Conservation (phyloP, 2,113 vertebrate genomes). For the Ia io region DNA sequence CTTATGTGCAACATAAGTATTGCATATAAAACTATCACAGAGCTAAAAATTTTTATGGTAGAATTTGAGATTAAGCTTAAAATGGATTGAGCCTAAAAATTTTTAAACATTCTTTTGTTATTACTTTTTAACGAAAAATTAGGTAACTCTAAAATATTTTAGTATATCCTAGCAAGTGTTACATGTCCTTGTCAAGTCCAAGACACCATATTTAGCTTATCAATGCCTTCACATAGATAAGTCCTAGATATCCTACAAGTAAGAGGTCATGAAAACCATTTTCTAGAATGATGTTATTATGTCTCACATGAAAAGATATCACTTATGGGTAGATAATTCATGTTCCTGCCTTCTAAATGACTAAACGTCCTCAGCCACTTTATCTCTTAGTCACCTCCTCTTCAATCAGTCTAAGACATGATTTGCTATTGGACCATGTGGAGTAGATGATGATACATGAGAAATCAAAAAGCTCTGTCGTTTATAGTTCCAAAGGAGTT, state of each 20-base stretch:
- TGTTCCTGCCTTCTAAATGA: not conserved
- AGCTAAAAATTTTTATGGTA: not conserved
- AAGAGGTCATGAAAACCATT: constrained; percentile 40
- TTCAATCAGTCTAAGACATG: not conserved
- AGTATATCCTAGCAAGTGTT: not conserved
- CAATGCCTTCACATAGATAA: constrained; percentile 26
- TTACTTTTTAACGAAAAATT: constrained; percentile 9
- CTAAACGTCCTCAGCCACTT: not conserved
- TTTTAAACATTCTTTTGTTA: not conserved
- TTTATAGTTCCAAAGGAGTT: not conserved
- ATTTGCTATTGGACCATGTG: not conserved
- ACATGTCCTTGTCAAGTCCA: not conserved
- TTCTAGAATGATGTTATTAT: constrained; percentile 42
- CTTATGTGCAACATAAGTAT: not conserved
- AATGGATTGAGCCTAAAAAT: not conserved
- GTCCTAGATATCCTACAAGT: not conserved
- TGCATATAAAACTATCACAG: not conserved
- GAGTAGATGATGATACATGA: not conserved
- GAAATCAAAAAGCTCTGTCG: not conserved
- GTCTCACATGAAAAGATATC: constrained; percentile 12
- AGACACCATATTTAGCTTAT: not conserved
- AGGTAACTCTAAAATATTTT: constrained; percentile 21
- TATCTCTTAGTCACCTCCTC: not conserved
- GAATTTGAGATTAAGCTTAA: not conserved
- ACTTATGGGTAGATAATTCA: not conserved